These are phyloP conservation scores for Gobius niger DNA, from an alignment of 2,113 vertebrate species.

Conservation along the genomic window DNA sequence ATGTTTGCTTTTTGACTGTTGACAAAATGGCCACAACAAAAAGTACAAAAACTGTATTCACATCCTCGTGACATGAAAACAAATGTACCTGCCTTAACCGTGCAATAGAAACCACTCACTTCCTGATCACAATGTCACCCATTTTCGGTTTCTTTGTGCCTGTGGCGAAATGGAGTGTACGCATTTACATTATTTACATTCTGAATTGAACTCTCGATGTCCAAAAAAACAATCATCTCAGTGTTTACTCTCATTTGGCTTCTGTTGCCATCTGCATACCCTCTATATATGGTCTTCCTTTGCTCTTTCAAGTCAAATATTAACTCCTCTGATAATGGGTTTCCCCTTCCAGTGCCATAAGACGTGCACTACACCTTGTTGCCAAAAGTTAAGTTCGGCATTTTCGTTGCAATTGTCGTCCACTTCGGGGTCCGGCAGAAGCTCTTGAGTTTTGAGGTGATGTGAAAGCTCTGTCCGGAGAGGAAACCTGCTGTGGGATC, in stretches of 20 bases:
- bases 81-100: background rate
- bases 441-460: conserved; percentile 46
- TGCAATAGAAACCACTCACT: conserved; percentile 1
- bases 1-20: background rate
- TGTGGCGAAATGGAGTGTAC: background rate
- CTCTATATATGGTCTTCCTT: too few species aligned
- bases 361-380: too few species aligned
- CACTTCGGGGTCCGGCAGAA: conserved; percentile 39
- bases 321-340: too few species aligned
- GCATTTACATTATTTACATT: too few species aligned
- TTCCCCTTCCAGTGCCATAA: too few species aligned
- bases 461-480: conserved; percentile 44
- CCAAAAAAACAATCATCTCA: too few species aligned
- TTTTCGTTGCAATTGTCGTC: conserved; percentile 22
- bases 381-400: background rate
- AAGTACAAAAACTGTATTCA: background rate
- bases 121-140: conserved; percentile 18
- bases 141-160: conserved; percentile 12
- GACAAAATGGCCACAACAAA: too few species aligned
- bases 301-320: background rate
- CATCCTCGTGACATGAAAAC: too few species aligned
- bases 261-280: too few species aligned
- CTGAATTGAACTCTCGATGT: too few species aligned
- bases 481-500: conserved; percentile 45
- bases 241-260: too few species aligned